Base-by-base conservation (phyloP, 2,113 vertebrate species). In the Myodes glareolus region DNA sequence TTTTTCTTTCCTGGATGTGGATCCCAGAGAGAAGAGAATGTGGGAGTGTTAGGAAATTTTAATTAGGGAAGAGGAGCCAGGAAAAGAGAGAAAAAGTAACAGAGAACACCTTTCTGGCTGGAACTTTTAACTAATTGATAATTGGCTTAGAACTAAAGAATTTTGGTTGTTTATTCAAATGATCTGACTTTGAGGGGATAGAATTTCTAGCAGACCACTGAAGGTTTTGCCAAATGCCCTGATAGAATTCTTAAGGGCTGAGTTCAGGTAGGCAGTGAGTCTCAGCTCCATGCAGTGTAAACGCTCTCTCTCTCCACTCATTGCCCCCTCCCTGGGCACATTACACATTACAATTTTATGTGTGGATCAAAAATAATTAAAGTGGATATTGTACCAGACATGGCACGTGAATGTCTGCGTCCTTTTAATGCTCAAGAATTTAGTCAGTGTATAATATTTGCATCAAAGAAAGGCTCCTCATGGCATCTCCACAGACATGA, bases 131-230 rank as follows among this genome's bases (percentile, higher is more conserved):
- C n/a, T 91, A 92, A 90, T 42, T 81, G n/a, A 76, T 85, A 85
- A 70, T 61, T 96, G 73, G 33, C n/a, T 93, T 78, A 92, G 94
- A 80, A 80, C 42, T 47, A 50, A 31, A 29, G 27, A 90, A 84
- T 94, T 75, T 58, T 90, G 47, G 61, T 85, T 88, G 70, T 90
- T 95, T 95, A 96, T 94, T 94, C 39, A 88, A 90, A 86, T 85
- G 65, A n/a, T 16, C 36, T 10, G 5, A 55, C 47, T 84, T 87
- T 88, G 61, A 61, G 70, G 68, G 88, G 52, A 76, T 76, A 45
- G 90, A 77, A 90, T 92, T 76, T 88, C 68, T 90, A 1, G 75
- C 80, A 89, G 90, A 95, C 27, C 45, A 76, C 11, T 63, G 73
- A 93, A 65, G 12, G 10, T 36, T 36, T 95, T 92, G 50, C 45